Base-by-base conservation (phyloP, 1,140 invertebrate genomes). In the Diabrotica virgifera region DNA sequence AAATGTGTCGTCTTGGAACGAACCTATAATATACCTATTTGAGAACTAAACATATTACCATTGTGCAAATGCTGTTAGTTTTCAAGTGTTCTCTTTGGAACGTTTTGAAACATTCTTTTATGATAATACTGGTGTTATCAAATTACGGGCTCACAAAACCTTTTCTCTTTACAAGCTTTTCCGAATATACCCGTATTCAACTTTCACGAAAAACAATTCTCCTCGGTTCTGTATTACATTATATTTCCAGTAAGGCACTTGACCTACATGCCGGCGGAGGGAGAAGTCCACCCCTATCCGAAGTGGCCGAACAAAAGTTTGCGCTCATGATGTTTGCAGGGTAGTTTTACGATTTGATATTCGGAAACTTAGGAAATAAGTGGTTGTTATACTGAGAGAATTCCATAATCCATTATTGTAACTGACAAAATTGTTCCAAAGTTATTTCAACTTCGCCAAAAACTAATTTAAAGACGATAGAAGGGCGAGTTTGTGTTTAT, bases 331-430 rank as follows among this genome's bases (percentile, higher is more conserved):
- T 46, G 40, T n/a, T 46, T n/a, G n/a, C n/a, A 46, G 40, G 40
- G 40, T 46, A n/a, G 40, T 46, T 24, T 24, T 46, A 46, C 40
- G n/a, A 46, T 46, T 46, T 46, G 40, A 46, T 46, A 10, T 46
- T n/a, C 40, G 8, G 40, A 46, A 46, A 46, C 40, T 46, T 46
- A 46, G 40, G n/a, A 46, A 46, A 46, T 46, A 46, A 46, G n/a
- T 46, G 40, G 40, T 46, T 46, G 40, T 46, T 46, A 46, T 46
- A 46, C 40, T 46, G 40, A 46, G 40, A 46, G 40, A n/a, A 46
- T 46, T 46, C 40, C 40, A 46, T 46, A 46, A 46, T 46, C 40
- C 40, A 46, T 46, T 46, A 46, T 46, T 46, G 40, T 46, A 46
- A 46, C 40, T 46, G 40, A 10, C 40, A 46, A 46, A 46, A 46